phyloP scores from a whole-genome alignment of 1,140 invertebrate species.

The Brachionus rotundiformis region DNA sequence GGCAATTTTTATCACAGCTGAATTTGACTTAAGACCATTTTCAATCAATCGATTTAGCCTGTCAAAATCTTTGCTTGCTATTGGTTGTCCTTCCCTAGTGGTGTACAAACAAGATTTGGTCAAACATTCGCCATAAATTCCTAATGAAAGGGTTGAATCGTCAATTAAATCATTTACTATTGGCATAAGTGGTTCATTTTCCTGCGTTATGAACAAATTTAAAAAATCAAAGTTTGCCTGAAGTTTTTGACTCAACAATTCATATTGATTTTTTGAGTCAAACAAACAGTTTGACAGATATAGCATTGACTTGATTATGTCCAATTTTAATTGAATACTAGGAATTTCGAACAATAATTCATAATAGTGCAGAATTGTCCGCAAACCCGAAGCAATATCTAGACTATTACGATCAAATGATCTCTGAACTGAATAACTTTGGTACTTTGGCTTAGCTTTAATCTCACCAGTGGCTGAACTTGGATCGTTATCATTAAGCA shows the following conservation, averaged over 20 bases:
- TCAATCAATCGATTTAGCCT: constrained; percentile 71
- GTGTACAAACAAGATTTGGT: constrained; percentile 9
- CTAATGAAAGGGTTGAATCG: constrained; percentile 22
- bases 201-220: constrained; percentile 32
- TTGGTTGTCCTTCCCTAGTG: neutral
- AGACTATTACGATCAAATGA: constrained; percentile 46
- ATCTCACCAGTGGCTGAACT: too few relatives aligned
- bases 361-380: constrained; percentile 30
- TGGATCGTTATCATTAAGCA: too few relatives aligned
- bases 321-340: constrained; percentile 23
- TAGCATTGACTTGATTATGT: constrained; percentile 33
- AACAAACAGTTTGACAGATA: constrained; percentile 51
- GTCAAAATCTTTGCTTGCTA: constrained; percentile 59
- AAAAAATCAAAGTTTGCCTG: constrained; percentile 34
- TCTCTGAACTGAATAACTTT: neutral
- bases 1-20: constrained; percentile 71
- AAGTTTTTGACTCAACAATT: constrained; percentile 10
- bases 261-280: constrained; percentile 45
- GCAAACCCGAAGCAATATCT: neutral
- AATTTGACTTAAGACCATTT: constrained; percentile 69
- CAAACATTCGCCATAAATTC: constrained; percentile 38
- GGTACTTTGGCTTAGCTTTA: neutral
- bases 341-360: constrained; percentile 43
- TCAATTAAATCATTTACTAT: constrained; percentile 23
- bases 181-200: constrained; percentile 9